Conservation (phyloP, 2,888 invertebrate genomes). For the Phlogophora meticulosa region DNA sequence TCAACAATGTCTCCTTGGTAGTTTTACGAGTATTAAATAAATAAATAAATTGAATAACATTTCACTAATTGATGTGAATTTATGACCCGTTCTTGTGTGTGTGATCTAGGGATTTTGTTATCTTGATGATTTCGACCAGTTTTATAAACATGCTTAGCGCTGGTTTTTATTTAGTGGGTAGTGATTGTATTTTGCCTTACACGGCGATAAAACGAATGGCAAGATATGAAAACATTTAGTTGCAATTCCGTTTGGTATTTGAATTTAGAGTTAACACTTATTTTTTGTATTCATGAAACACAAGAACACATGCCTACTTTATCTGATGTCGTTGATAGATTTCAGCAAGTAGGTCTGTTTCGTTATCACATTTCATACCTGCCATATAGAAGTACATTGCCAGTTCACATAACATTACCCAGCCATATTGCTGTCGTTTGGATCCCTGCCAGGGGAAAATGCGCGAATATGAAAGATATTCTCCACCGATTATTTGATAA, state of each 20-base stretch:
- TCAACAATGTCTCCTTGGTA: slow-evolving; percentile 3
- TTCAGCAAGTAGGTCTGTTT: not conserved
- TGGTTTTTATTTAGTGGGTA: too few relatives aligned
- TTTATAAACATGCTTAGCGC: too few relatives aligned
- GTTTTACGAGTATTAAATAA: not conserved
- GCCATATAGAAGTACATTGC: slow-evolving; percentile 16
- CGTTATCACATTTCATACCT: slow-evolving; percentile 23
- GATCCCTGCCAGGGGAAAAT: slow-evolving; percentile 36
- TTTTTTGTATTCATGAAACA: too few relatives aligned
- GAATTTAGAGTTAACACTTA: too few relatives aligned
- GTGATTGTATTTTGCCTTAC: too few relatives aligned
- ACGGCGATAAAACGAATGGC: too few relatives aligned
- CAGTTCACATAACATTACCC: slow-evolving; percentile 21
- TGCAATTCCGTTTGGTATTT: too few relatives aligned
- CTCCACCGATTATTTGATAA: slow-evolving; percentile 39
- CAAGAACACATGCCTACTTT: too few relatives aligned
- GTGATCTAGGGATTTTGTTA: too few relatives aligned
- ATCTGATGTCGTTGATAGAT: not conserved
- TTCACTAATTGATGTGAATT: not conserved
- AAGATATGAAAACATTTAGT: too few relatives aligned
- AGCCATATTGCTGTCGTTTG: slow-evolving; percentile 37
- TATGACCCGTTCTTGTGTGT: not conserved
- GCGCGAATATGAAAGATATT: slow-evolving; percentile 50
- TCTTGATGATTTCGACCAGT: too few relatives aligned
- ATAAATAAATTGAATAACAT: not conserved